Evolutionary conservation across 2,888 invertebrate genomes (phyloP).

Genomic region (Acronicta alni): DNA sequence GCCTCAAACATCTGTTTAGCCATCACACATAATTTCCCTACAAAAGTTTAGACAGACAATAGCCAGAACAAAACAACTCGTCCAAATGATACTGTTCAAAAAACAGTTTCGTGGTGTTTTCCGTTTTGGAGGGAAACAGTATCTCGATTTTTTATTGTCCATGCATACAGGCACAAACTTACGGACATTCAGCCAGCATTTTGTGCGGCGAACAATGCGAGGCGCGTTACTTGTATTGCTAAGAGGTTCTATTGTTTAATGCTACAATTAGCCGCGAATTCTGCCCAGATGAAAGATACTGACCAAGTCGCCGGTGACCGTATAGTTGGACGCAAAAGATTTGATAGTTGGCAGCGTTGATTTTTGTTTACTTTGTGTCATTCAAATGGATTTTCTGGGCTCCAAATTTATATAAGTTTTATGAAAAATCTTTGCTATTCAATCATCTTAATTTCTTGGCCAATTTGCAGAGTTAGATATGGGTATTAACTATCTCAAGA

Average conservation of each 20-base stretch:
- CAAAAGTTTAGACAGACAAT: slow-evolving; percentile 48
- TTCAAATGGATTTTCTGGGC: too few relatives aligned
- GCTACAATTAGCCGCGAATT: slow-evolving; percentile 85
- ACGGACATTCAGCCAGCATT: slow-evolving; percentile 63
- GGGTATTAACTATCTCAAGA: too few relatives aligned
- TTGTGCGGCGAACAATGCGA: slow-evolving; percentile 67
- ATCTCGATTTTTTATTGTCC: slow-evolving; percentile 61
- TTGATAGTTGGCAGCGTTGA: slow-evolving; percentile 64
- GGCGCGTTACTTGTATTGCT: slow-evolving; percentile 77
- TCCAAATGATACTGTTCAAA: slow-evolving; percentile 56
- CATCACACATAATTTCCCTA: slow-evolving; percentile 32
- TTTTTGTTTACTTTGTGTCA: background rate
- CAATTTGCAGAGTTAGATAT: too few relatives aligned
- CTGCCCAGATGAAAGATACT: slow-evolving; percentile 84
- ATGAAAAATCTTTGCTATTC: too few relatives aligned
- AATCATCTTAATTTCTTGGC: too few relatives aligned
- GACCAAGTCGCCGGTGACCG: slow-evolving; percentile 79
- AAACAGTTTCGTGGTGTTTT: slow-evolving; percentile 54
- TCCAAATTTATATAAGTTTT: too few relatives aligned
- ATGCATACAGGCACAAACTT: slow-evolving; percentile 53
- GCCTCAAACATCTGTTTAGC: slow-evolving; percentile 21
- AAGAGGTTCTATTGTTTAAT: slow-evolving; percentile 89
- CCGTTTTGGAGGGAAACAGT: slow-evolving; percentile 57
- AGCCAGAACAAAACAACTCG: slow-evolving; percentile 45
- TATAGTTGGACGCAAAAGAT: slow-evolving; percentile 33